Base-by-base conservation (phyloP, 2,113 vertebrate species). In the Periophthalmodon schlosseri region DNA sequence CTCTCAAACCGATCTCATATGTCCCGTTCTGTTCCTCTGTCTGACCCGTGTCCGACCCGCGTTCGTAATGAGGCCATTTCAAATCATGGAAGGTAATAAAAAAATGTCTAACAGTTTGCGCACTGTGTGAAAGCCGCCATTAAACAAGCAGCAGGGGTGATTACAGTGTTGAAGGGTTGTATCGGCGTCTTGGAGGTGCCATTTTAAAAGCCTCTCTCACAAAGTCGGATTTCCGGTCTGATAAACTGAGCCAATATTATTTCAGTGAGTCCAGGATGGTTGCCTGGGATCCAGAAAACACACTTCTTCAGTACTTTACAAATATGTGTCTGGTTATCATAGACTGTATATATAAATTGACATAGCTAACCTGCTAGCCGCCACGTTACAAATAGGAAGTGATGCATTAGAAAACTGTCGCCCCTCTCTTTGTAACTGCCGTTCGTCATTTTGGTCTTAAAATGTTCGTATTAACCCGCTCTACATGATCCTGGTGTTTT, bases 191-290 rank as follows among this genome's bases (percentile, higher is more conserved):
- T 68, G 58, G 12, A 11, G 33, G 21, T 14, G 28, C 28, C 24
- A 72, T 66, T 66, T 36, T 76, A 72, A 46, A 39, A 72, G n/a
- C 18, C 24, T 0, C 5, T 65, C 56, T 68, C 52, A 68, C 9
- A 50, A 79, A 77, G 73, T 84, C 14, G 15, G 82, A 89, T 82
- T 80, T 92, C 84, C 91, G 71, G 18, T 8, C 73, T 79, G 84
- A 93, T 91, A 92, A 86, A 14, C 18, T 24, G 23, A 49, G 47
- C 33, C 56, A 68, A 67, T 65, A 28, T 54, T 36, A 28, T 54
- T 34, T 72, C 67, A 52, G 1, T 56, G 44, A 14, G 16, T 28
- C 5, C 63, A 50, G 28, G 28, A 28, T 28, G 28, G 28, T n/a
- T n/a, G n/a, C n/a, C n/a, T n/a, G n/a, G n/a, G n/a, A n/a, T 28